These are phyloP conservation scores for Thymelicus acteon DNA, from an alignment of 2,888 invertebrate genomes.

Conservation along the genomic window DNA sequence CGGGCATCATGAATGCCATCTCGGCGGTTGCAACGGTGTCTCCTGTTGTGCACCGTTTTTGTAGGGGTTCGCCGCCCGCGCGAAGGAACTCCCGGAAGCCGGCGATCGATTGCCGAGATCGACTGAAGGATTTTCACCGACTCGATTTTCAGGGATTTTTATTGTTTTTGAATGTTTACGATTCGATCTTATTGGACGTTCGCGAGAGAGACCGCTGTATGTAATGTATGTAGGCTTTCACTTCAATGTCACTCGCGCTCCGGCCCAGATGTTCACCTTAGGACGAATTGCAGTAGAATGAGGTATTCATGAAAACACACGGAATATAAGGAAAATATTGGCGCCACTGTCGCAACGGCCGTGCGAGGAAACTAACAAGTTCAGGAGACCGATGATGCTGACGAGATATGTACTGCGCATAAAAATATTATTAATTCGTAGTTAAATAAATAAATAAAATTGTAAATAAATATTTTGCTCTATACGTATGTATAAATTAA, in stretches of 20 bases:
- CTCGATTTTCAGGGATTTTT: slow-evolving; percentile 42
- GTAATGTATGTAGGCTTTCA: slow-evolving; percentile 63
- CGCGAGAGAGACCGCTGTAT: slow-evolving; percentile 46
- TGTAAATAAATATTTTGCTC: background rate
- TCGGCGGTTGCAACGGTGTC: slow-evolving; percentile 71
- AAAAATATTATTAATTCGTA: slow-evolving; percentile 5
- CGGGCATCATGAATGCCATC: slow-evolving; percentile 98
- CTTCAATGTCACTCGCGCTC: slow-evolving; percentile 75
- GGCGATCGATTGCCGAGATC: slow-evolving; percentile 57
- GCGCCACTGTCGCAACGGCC: slow-evolving; percentile 73
- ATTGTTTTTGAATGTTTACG: slow-evolving; percentile 45
- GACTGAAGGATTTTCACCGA: slow-evolving; percentile 29
- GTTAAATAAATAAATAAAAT: background rate
- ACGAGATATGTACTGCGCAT: background rate
- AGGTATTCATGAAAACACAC: slow-evolving; percentile 82
- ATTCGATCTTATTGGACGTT: slow-evolving; percentile 41
- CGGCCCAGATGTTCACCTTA: slow-evolving; percentile 76
- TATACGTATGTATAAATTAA: background rate
- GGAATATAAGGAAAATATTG: slow-evolving; percentile 82
- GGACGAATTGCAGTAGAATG: slow-evolving; percentile 81
- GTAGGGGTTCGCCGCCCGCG: slow-evolving; percentile 57
- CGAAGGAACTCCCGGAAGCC: slow-evolving; percentile 58
- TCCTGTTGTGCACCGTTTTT: slow-evolving; percentile 78
- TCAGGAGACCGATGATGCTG: background rate
- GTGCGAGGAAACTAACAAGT: slow-evolving; percentile 12